Evolutionary conservation across 2,113 vertebrate genomes (phyloP), one percentile per base, ranked within the genome.

Genomic region (Corythoichthys intestinalis): DNA sequence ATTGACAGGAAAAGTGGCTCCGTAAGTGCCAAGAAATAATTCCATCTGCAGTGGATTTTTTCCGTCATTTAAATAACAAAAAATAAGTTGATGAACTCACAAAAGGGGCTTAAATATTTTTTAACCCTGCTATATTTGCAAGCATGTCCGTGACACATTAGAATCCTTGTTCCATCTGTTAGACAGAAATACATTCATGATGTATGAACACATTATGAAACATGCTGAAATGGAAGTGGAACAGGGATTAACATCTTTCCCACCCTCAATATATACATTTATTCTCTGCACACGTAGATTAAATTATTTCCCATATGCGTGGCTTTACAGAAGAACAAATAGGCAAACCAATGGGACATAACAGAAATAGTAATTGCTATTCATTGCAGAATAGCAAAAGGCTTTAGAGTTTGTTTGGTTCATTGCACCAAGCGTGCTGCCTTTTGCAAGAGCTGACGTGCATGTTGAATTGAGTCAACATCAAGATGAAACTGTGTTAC

Each of bases 341-440:
- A 79, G 78, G 58, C 64, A 68, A 74, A 72, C 79, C 84, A 84
- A 86, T 82, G 84, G 82, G 77, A 84, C 80, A 81, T 75, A 86
- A 63, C 81, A 72, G 60, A 80, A 83, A 85, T 83, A 12, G 63
- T 86, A 87, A 87, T 88, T 89, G 80, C 76, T 83, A 80, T 87
- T 86, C 76, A 69, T 87, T 73, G 78, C 76, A 80, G 82, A 72
- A 79, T 75, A 20, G 75, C 66, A 85, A 83, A 85, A 78, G 78
- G 79, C 80, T 84, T 73, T 74, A 74, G 73, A 82, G 83, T 80
- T 81, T 79, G 82, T 86, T 81, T 83, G 83, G 83, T 83, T 78
- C 69, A 76, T 78, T 87, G 85, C 80, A 37, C 72, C 41, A 65
- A 34, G n/a, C 62, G 58, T 74, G 67, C 56, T 80, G 67, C 59